phyloP scores from a whole-genome alignment of 2,113 vertebrate species.

The Paracanthobrama guichenoti region DNA sequence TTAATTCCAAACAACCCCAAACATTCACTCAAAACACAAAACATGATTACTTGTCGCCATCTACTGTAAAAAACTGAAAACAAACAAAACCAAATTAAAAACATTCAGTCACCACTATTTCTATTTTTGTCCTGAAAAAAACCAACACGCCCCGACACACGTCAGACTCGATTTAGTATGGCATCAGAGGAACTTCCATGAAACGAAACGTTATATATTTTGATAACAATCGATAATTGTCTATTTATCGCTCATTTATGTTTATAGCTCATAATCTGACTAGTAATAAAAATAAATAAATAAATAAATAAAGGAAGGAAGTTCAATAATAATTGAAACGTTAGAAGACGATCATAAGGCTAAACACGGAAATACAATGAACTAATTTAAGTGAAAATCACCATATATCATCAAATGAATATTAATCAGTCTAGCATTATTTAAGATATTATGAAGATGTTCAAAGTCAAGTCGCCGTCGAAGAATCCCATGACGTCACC shows the following conservation, averaged over 20 bases:
- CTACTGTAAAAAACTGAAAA: no score
- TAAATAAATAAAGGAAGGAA: background rate
- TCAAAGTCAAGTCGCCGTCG: background rate
- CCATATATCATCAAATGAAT: background rate
- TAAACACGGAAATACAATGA: background rate
- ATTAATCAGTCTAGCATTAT: no score
- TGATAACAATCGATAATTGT: no score
- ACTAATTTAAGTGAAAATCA: background rate
- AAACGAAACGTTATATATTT: background rate
- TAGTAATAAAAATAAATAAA: no score
- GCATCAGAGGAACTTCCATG: conserved; percentile 44
- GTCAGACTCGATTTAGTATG: background rate
- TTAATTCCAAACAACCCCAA: no score
- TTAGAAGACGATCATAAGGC: background rate
- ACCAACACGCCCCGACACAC: background rate
- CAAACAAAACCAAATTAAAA: no score
- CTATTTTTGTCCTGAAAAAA: no score
- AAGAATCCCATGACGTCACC: background rate
- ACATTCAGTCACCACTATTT: no score
- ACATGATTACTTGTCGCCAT: no score
- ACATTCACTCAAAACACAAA: no score
- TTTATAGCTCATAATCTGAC: no score
- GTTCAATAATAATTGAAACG: background rate
- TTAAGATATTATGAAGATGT: background rate
- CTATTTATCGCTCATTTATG: no score